A percentile compares a stretch with the other conserved stretches of the same genome.
Conservation (phyloP, 2,113 vertebrate genomes). For the Calidris pugnax region DNA sequence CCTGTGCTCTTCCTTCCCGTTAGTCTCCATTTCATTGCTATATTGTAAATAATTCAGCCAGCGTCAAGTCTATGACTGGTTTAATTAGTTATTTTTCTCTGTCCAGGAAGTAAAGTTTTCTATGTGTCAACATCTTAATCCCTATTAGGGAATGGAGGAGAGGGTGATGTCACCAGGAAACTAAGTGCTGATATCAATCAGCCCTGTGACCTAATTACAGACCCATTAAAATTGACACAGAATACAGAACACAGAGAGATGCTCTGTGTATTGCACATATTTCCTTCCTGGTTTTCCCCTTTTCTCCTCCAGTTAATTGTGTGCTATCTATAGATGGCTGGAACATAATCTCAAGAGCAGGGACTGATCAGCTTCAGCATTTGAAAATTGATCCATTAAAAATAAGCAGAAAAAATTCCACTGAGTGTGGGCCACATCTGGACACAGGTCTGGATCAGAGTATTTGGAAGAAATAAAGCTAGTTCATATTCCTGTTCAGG, state of each 20-base stretch:
- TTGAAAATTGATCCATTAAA: background rate
- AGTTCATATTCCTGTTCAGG: background rate
- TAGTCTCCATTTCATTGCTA: background rate
- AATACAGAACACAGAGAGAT: background rate
- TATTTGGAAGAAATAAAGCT: background rate
- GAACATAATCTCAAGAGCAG: background rate
- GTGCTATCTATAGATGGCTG: background rate
- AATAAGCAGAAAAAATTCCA: background rate
- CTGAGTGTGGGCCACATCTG: background rate
- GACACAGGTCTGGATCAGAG: background rate
- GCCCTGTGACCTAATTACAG: constrained; percentile 15
- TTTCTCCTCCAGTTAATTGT: background rate
- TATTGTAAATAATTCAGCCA: constrained; percentile 4
- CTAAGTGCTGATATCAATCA: constrained; percentile 26
- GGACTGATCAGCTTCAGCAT: background rate
- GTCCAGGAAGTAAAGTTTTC: background rate
- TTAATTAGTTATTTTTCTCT: constrained; percentile 15
- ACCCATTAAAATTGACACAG: constrained; percentile 32
- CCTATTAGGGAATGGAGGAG: background rate
- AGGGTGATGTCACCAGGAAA: constrained; percentile 11
- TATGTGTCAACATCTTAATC: background rate
- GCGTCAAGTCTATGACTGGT: background rate
- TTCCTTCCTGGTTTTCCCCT: constrained; percentile 4
- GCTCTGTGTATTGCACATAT: background rate
- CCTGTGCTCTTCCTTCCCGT: background rate